phyloP scores from a whole-genome alignment of 2,113 vertebrate genomes.

The Coptodon rendalli region DNA sequence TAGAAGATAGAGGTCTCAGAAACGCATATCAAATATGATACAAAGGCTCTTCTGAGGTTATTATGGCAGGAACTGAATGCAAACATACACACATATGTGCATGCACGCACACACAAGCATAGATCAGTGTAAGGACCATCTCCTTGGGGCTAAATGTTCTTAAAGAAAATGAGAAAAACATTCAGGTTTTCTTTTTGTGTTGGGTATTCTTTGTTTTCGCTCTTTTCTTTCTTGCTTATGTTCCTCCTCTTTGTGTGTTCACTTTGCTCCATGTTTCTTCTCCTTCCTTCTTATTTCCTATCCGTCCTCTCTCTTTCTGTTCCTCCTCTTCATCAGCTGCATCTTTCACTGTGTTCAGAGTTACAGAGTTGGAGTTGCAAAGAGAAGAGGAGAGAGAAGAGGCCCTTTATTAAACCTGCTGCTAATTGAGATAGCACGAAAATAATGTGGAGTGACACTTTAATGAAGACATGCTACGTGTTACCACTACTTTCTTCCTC shows the following conservation, averaged over 20 bases:
- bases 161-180: constrained; percentile 56
- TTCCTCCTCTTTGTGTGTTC: background rate
- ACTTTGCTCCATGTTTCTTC: background rate
- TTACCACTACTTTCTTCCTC: constrained; percentile 68
- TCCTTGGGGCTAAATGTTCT: constrained; percentile 75
- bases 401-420: constrained; percentile 77
- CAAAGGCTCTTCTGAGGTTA: constrained; percentile 33
- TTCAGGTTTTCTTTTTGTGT: constrained; percentile 27
- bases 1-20: background rate
- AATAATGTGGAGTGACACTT: constrained; percentile 81
- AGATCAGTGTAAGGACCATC: constrained; percentile 58
- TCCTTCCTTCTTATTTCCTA: background rate
- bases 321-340: constrained; percentile 32
- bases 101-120: background rate
- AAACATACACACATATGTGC: background rate
- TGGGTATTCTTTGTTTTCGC: background rate
- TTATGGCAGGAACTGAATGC: constrained; percentile 32
- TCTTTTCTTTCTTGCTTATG: background rate
- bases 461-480: constrained; percentile 77
- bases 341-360: constrained; percentile 46
- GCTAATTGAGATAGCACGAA: constrained; percentile 79
- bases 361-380: constrained; percentile 40
- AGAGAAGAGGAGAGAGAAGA: constrained; percentile 46
- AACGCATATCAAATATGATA: background rate
- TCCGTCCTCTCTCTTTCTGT: constrained; percentile 1